Conservation (phyloP, 92 coral and sea anemone species). For the Umimayanthus kanabou region DNA sequence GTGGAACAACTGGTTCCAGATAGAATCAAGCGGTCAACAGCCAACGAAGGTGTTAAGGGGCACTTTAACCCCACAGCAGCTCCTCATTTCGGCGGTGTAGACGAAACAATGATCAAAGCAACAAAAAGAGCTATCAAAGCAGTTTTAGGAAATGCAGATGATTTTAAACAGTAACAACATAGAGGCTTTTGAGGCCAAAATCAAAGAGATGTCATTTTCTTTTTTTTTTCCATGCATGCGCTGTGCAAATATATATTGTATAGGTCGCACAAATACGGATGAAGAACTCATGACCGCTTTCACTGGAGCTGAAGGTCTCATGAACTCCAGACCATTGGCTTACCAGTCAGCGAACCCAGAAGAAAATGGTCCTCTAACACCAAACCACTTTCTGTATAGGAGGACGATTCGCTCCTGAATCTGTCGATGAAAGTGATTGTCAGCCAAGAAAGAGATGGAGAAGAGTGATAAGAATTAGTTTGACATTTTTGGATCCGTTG, state of each 20-base stretch:
- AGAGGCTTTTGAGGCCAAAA: too few species aligned
- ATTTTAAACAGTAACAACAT: too few species aligned
- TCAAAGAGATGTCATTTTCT: too few species aligned
- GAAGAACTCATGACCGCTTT: too few species aligned
- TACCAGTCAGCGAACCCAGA: slow-evolving; percentile 14
- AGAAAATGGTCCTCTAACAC: slow-evolving; percentile 21
- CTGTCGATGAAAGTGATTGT: slow-evolving; percentile 45
- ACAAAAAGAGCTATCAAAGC: too few species aligned
- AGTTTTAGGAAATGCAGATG: too few species aligned
- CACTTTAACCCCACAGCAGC: slow-evolving; percentile 20
- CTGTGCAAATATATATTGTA: too few species aligned
- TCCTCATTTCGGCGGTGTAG: slow-evolving; percentile 27
- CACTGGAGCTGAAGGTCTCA: slow-evolving; percentile 33
- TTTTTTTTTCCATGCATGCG: too few species aligned
- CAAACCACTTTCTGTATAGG: slow-evolving; percentile 57
- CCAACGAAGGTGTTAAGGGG: slow-evolving; percentile 5
- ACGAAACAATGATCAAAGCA: slow-evolving; percentile 30
- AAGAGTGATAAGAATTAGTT: slow-evolving; percentile 44
- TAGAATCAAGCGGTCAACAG: slow-evolving; percentile 15
- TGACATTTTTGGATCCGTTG: slow-evolving; percentile 51
- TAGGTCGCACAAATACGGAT: too few species aligned
- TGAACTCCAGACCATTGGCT: slow-evolving; percentile 22
- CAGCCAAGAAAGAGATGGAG: slow-evolving; percentile 47
- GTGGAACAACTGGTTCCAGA: slow-evolving; percentile 10
- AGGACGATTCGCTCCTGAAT: slow-evolving; percentile 58